These are phyloP conservation scores for Drosophila repleta DNA, from an alignment of 1,140 invertebrate species.

Conservation along the genomic window DNA sequence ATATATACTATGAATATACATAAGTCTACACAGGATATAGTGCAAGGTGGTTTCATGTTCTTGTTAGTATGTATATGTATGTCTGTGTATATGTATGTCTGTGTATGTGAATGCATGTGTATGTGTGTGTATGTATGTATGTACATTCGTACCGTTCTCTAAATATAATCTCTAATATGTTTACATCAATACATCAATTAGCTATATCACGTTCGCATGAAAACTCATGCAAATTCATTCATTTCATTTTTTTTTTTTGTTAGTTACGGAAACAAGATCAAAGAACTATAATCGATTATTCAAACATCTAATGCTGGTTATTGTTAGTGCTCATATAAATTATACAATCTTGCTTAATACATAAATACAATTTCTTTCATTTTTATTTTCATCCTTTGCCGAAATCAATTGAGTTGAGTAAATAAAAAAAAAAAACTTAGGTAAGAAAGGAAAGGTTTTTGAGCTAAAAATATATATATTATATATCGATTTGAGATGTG, in stretches of 20 bases:
- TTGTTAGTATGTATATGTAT: background rate
- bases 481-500: too few relatives aligned
- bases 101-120: too few relatives aligned
- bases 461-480: too few relatives aligned
- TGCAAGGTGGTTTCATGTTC: conserved; percentile 5
- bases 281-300: background rate
- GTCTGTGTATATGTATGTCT: conserved; percentile 7
- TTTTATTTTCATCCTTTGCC: background rate
- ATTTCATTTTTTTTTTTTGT: background rate
- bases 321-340: conserved; percentile 7
- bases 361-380: conserved; percentile 6
- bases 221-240: conserved; percentile 11
- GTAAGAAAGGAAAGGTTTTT: too few relatives aligned
- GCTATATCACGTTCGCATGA: conserved; percentile 32
- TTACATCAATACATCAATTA: conserved; percentile 34
- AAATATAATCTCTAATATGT: conserved; percentile 8
- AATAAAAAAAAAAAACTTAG: too few relatives aligned
- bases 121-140: background rate
- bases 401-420: too few relatives aligned
- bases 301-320: conserved; percentile 8
- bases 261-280: conserved; percentile 3
- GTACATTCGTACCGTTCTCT: background rate
- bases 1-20: background rate
- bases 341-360: background rate
- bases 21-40: background rate